phyloP scores from a whole-genome alignment of 2,113 vertebrate species.

The Cynopterus brachyotis region DNA sequence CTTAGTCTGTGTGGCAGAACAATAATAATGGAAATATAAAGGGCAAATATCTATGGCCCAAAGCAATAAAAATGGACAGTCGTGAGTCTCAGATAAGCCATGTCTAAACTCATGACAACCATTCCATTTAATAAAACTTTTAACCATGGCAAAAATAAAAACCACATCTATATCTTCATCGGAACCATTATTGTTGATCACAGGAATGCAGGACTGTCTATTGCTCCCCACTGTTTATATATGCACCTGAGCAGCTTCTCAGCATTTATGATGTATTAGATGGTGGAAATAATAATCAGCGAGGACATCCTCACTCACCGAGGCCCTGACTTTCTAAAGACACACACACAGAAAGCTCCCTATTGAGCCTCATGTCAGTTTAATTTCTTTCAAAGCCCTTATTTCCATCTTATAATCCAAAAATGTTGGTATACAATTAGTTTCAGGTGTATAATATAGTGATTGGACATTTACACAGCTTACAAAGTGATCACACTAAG shows the following conservation, averaged over 20 bases:
- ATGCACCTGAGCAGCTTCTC: not conserved
- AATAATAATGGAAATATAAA: not conserved
- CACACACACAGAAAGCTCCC: not conserved
- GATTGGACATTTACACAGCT: not conserved
- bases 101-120: not conserved
- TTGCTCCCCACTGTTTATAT: not conserved
- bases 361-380: not conserved
- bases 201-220: not conserved
- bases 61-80: not conserved
- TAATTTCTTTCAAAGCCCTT: not conserved
- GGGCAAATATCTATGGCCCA: not conserved
- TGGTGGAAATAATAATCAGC: not conserved
- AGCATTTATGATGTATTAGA: not conserved
- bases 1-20: not conserved
- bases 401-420: not conserved
- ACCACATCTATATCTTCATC: not conserved
- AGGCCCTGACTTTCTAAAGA: not conserved
- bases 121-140: not conserved
- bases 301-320: not conserved
- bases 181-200: not conserved
- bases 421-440: not conserved
- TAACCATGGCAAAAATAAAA: not conserved
- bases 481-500: not conserved
- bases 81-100: not conserved
- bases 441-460: not conserved